phyloP scores from a whole-genome alignment of 1,140 invertebrate genomes.

The Gryon sp. region DNA sequence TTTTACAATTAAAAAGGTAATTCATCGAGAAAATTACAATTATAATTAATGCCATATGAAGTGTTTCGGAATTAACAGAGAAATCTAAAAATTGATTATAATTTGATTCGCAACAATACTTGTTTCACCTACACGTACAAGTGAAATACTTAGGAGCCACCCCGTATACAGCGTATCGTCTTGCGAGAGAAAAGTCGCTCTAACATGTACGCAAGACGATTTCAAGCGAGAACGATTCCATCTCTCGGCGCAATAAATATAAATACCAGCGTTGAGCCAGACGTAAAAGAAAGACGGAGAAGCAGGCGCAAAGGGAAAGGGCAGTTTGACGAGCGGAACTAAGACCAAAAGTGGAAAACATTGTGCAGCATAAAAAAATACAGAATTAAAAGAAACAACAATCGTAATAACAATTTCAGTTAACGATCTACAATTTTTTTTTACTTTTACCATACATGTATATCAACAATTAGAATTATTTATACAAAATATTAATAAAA shows the following conservation, averaged over 20 bases:
- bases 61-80: too few species aligned
- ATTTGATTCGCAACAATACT: too few species aligned
- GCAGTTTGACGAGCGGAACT: background rate
- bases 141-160: conserved; percentile 26
- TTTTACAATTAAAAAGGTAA: too few species aligned
- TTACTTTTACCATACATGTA: too few species aligned
- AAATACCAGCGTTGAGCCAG: conserved; percentile 44
- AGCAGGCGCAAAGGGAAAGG: conserved; percentile 17
- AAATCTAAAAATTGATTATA: too few species aligned
- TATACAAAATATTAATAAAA: too few species aligned
- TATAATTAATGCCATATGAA: too few species aligned
- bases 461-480: too few species aligned
- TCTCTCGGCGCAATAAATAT: conserved; percentile 57
- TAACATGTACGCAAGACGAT: conserved; percentile 47
- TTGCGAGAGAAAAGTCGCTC: conserved; percentile 51
- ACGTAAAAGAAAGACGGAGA: conserved; percentile 44
- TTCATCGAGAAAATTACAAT: too few species aligned
- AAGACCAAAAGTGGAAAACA: background rate
- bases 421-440: too few species aligned
- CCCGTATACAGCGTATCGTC: conserved; percentile 39
- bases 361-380: background rate
- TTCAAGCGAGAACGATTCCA: conserved; percentile 52
- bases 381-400: conserved; percentile 1
- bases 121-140: too few species aligned
- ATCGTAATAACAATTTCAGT: too few species aligned